These are phyloP conservation scores for Agraylea sexmaculata DNA, from an alignment of 1,140 invertebrate species.

Conservation along the genomic window DNA sequence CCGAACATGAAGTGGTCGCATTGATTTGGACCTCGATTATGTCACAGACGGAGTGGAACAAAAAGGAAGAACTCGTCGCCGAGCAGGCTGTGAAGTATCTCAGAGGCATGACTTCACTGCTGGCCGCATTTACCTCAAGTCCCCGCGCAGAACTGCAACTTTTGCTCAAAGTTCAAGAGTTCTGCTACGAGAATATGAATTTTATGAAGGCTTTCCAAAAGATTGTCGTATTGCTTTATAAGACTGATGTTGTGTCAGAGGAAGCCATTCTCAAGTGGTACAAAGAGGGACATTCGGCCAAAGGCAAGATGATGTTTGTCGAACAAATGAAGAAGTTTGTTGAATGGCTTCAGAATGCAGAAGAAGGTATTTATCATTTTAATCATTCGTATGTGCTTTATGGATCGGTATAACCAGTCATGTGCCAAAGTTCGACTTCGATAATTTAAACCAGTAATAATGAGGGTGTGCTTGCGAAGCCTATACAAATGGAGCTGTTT, in stretches of 20 bases:
- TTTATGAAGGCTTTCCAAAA: constrained; percentile 98
- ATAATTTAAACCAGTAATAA: too few species aligned
- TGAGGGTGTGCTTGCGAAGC: too few species aligned
- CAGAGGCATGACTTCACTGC: constrained; percentile 69
- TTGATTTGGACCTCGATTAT: constrained; percentile 90
- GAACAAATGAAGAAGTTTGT: constrained; percentile 96
- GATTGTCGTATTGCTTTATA: constrained; percentile 92
- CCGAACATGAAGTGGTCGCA: constrained; percentile 80
- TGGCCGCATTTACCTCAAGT: constrained; percentile 73
- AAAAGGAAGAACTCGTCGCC: constrained; percentile 91
- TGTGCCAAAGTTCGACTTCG: too few species aligned
- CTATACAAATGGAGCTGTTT: too few species aligned
- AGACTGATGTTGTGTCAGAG: constrained; percentile 85
- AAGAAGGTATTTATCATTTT: constrained; percentile 55
- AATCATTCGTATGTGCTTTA: too few species aligned
- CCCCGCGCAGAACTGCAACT: constrained; percentile 78
- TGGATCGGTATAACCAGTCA: too few species aligned
- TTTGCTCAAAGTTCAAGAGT: constrained; percentile 87
- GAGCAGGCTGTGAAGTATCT: constrained; percentile 89
- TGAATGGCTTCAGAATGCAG: constrained; percentile 92
- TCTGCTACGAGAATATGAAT: constrained; percentile 97
- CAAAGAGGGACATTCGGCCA: constrained; percentile 80
- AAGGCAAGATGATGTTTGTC: constrained; percentile 93
- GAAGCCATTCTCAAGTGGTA: constrained; percentile 90
- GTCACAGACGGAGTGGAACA: constrained; percentile 93